Base-by-base conservation (phyloP, 2,113 vertebrate genomes). In the Oncorhynchus masou region DNA sequence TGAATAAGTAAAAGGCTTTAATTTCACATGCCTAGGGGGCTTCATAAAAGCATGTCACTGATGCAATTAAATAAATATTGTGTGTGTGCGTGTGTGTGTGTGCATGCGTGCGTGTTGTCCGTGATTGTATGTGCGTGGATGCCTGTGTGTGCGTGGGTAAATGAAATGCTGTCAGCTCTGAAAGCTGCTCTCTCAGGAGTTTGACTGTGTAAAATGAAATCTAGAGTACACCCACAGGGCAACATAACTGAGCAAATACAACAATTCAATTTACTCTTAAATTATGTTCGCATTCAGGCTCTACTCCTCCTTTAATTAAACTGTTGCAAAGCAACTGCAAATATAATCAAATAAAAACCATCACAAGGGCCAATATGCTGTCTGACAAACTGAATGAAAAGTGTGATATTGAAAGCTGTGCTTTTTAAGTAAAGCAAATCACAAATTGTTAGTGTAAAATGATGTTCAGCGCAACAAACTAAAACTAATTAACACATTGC, bases 251-350 rank as follows among this genome's bases (percentile, higher is more conserved):
- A 91, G 81, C 81, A 88, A 90, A 92, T 87, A 82, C 89, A 89
- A 90, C 88, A 84, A 91, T 90, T 91, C 84, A 86, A 90, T 92
- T 92, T 88, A 85, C 79, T 89, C 79, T 91, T 85, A 87, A 90
- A 91, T 91, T 90, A 88, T 81, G 68, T 83, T 68, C 5, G 67
- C 79, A 81, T 88, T 87, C 76, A 84, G 79, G 68, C 82, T 81
- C 85, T 79, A 74, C 79, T 81, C 79, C 81, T 84, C 57, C 80
- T 84, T 92, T 90, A 89, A 91, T 92, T 91, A 92, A 92, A 93
- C 67, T 49, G 77, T 80, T 88, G 73, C 81, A 12, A 69, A 85
- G 82, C 79, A 86, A 73, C 74, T 20, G 11, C 81, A 84, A 91
- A 86, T 85, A 86, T 74, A 87, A 89, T 90, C 83, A 87, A 91